Conservation (phyloP, 2,113 vertebrate species). For the Psophia crepitans region DNA sequence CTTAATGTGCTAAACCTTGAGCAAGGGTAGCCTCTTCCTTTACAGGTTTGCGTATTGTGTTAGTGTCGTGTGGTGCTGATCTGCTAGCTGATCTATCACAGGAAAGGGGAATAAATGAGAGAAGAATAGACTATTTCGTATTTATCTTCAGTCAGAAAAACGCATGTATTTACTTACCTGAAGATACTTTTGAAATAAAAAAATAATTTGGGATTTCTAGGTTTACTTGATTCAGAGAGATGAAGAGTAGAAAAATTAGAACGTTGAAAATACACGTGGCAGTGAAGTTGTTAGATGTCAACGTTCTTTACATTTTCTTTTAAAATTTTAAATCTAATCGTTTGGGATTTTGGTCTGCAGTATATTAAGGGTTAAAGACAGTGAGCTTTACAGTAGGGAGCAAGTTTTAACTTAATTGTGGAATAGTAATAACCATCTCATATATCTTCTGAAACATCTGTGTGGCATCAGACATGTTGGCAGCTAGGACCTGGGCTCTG, state of each 20-base stretch:
- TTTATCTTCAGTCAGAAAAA: not conserved
- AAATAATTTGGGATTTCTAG: not conserved
- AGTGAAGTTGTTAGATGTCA: not conserved
- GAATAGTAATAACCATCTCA: not conserved
- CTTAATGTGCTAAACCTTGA: not conserved
- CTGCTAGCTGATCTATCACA: rapidly evolving
- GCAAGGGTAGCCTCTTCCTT: not conserved
- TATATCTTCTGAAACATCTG: rapidly evolving
- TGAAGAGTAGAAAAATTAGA: not conserved
- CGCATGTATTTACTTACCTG: not conserved
- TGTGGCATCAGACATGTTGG: not conserved
- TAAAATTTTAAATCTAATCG: not conserved
- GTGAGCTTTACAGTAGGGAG: not conserved
- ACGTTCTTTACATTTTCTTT: not conserved
- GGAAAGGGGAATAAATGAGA: not conserved
- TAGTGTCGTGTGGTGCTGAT: not conserved
- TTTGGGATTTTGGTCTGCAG: not conserved
- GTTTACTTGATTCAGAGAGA: not conserved
- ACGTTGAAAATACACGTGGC: not conserved
- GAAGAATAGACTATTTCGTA: not conserved
- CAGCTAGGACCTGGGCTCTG: not conserved
- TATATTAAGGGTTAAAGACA: not conserved
- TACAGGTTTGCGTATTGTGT: not conserved
- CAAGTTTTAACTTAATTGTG: not conserved
- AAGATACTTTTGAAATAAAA: not conserved